Percentiles rank a stretch among this genome's conserved stretches.
Conservation (phyloP, 1,140 invertebrate genomes). For the Intoshia linei region DNA sequence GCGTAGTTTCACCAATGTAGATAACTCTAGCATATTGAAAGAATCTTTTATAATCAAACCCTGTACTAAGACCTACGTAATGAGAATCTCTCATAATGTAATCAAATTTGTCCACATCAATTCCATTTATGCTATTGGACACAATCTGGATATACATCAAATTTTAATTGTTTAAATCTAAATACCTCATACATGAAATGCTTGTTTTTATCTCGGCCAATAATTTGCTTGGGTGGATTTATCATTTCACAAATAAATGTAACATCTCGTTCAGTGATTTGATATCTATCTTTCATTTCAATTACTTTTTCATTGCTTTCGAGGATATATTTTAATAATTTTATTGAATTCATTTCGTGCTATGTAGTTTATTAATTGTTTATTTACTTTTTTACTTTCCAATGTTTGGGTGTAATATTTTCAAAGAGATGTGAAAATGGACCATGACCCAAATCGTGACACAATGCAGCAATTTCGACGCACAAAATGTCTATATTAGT, state of each 20-base stretch:
- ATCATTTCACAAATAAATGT: slow-evolving; percentile 25
- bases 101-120: slow-evolving; percentile 40
- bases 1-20: slow-evolving; percentile 10
- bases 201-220: slow-evolving; percentile 11
- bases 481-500: slow-evolving; percentile 23
- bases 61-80: slow-evolving; percentile 22
- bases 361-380: slow-evolving; percentile 6
- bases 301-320: slow-evolving; percentile 14
- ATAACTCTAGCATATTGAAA: slow-evolving; percentile 19
- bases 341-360: slow-evolving; percentile 24
- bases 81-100: slow-evolving; percentile 31
- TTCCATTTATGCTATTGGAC: slow-evolving; percentile 28
- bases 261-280: slow-evolving; percentile 11
- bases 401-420: slow-evolving; percentile 7
- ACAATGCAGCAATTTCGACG: slow-evolving; percentile 31
- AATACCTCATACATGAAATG: slow-evolving; percentile 21
- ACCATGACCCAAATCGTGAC: slow-evolving; percentile 36
- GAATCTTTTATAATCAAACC: slow-evolving; percentile 23
- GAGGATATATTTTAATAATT: slow-evolving; percentile 24
- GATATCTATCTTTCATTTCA: slow-evolving; percentile 11
- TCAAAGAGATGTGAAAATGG: slow-evolving; percentile 34
- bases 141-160: slow-evolving; percentile 27
- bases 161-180: background rate
- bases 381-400: slow-evolving; percentile 12
- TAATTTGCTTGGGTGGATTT: slow-evolving; percentile 2